Evolutionary conservation across 1,140 invertebrate species (phyloP), one percentile per base, ranked within the genome.

Genomic region (Trissolcus basalis): DNA sequence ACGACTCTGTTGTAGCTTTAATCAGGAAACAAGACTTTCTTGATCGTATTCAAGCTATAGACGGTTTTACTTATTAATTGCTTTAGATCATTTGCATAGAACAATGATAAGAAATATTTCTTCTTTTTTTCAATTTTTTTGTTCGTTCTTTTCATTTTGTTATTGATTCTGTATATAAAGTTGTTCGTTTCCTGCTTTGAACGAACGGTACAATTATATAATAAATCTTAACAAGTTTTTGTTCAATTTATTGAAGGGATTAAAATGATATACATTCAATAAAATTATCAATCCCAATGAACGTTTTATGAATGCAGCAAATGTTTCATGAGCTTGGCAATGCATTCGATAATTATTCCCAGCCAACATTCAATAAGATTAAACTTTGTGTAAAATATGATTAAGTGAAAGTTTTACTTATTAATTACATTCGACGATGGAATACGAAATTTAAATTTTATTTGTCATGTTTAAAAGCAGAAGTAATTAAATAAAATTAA

Each of bases 401-500:
- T 67, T 41, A 27, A 50, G 44, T 58, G 63, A 65, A 56, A 50
- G 44, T 67, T 19, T 67, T 9, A 5, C 53, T 67, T 58, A 67
- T 50, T 51, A 67, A 41, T 50, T 35, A 50, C 27, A 67, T 9
- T 41, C 35, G 16, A 32, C 12, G 11, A 45, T 53, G 53, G 10
- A 41, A 56, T 50, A 50, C 51, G 47, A 7, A 54, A 54, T 64
- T 54, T 15, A 44, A 67, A 44, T 27, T 58, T 19, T 44, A 51
- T 65, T 65, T 65, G 35, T 48, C 43, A 19, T 39, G 19, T 54
- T 35, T 56, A 67, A 67, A 58, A 68, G 48, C 45, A 49, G 50
- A 15, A 68, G 45, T 53, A 59, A 59, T 53, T 59, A 68, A 68
- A 58, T 68, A 15, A 33, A 59, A 68, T 68, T 59, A 68, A 68